These are phyloP conservation scores for Oncorhynchus masou DNA, from an alignment of 2,113 vertebrate species.

Conservation along the genomic window DNA sequence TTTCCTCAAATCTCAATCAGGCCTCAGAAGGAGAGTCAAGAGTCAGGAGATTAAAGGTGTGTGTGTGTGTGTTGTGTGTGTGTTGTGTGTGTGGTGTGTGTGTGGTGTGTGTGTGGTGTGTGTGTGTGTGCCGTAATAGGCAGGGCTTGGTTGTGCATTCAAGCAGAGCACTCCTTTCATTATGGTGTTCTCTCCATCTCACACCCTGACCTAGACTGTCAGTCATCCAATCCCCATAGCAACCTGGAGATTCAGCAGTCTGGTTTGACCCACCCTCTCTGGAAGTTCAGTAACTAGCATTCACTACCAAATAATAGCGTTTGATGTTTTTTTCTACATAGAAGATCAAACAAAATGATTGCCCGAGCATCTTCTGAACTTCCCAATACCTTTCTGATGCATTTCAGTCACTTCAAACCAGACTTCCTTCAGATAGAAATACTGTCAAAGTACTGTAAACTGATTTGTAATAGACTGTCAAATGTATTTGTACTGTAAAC, in stretches of 20 bases:
- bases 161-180: conserved; percentile 9
- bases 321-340: too few species aligned
- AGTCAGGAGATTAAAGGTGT: conserved; percentile 12
- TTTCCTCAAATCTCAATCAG: conserved; percentile 33
- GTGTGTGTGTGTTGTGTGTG: too few species aligned
- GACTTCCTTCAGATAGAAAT: too few species aligned
- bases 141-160: conserved; percentile 11
- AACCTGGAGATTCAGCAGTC: conserved; percentile 25
- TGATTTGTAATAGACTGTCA: too few species aligned
- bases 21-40: conserved; percentile 17
- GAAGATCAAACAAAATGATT: too few species aligned
- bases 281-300: conserved; percentile 8
- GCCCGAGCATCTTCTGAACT: too few species aligned
- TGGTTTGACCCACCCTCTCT: not conserved
- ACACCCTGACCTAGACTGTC: conserved; percentile 46
- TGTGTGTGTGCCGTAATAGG: conserved; percentile 29
- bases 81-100: too few species aligned
- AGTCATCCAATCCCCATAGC: conserved; percentile 37
- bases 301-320: not conserved
- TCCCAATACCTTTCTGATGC: too few species aligned
- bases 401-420: too few species aligned
- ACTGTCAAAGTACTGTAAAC: too few species aligned
- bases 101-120: not conserved
- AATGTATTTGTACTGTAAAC: too few species aligned
- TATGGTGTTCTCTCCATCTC: conserved; percentile 18